Evolutionary conservation across 2,797 vertebrate species (phyloP).

Genomic region (Meriones psammophilus): DNA sequence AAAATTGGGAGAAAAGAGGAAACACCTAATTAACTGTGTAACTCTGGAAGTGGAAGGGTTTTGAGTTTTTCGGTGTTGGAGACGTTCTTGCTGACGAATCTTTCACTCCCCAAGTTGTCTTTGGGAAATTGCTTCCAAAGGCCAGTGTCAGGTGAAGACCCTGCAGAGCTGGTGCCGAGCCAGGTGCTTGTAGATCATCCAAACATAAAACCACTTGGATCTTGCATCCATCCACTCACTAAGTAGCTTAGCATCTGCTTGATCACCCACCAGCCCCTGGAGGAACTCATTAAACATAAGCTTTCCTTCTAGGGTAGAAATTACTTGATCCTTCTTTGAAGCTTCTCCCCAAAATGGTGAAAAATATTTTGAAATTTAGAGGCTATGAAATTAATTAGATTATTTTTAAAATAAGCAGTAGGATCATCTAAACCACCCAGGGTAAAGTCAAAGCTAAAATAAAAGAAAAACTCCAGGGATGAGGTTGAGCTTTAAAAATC

Average conservation of each 20-base stretch:
- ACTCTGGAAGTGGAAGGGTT: background rate
- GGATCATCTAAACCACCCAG: background rate
- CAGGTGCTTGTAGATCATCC: background rate
- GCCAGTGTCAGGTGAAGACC: background rate
- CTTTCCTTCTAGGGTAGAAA: background rate
- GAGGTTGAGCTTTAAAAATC: background rate
- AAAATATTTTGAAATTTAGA: background rate
- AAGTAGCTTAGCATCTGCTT: background rate
- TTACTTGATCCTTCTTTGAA: background rate
- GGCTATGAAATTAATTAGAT: background rate
- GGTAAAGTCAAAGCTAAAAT: background rate
- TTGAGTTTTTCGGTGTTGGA: background rate
- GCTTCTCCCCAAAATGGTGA: background rate
- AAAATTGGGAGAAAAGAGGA: background rate
- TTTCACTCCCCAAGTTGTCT: background rate
- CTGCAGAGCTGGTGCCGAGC: background rate
- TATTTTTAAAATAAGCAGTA: background rate
- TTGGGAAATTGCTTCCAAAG: slow-evolving; percentile 10
- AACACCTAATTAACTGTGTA: background rate
- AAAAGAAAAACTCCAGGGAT: background rate
- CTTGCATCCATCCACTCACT: background rate
- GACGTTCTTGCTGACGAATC: background rate
- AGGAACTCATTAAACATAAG: background rate
- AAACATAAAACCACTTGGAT: background rate
- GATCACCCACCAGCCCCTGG: background rate